These are phyloP conservation scores for Anoura caudifer DNA, from an alignment of 2,113 vertebrate genomes.

Conservation along the genomic window DNA sequence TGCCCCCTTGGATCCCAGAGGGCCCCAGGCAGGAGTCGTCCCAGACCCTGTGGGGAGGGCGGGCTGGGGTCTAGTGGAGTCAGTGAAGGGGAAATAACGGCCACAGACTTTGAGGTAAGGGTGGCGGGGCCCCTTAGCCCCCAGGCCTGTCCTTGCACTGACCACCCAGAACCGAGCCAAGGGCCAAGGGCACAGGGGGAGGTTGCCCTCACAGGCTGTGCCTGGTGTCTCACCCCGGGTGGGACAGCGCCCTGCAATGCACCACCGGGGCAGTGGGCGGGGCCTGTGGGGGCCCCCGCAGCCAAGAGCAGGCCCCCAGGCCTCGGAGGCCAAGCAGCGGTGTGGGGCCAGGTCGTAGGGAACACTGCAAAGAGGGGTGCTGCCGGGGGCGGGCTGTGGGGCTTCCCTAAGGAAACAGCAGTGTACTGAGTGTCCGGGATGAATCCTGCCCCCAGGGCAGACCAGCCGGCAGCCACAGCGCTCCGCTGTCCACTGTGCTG, in stretches of 20 bases:
- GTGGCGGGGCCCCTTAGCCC: background rate
- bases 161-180: background rate
- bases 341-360: background rate
- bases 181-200: background rate
- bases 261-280: background rate
- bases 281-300: background rate
- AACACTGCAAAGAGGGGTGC: background rate
- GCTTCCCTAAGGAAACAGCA: background rate
- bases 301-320: background rate
- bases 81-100: background rate
- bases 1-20: background rate
- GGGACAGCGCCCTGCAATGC: background rate
- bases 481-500: background rate
- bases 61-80: background rate
- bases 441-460: slow-evolving; percentile 3
- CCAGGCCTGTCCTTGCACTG: background rate
- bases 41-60: background rate
- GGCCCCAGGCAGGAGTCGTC: background rate
- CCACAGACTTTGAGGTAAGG: background rate
- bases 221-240: background rate
- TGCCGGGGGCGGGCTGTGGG: background rate
- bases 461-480: fast-evolving
- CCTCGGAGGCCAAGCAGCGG: background rate
- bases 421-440: no score
- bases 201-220: background rate